Evolutionary conservation across 2,113 vertebrate genomes (phyloP), one percentile per base, ranked within the genome.

Genomic region (Talpa occidentalis): DNA sequence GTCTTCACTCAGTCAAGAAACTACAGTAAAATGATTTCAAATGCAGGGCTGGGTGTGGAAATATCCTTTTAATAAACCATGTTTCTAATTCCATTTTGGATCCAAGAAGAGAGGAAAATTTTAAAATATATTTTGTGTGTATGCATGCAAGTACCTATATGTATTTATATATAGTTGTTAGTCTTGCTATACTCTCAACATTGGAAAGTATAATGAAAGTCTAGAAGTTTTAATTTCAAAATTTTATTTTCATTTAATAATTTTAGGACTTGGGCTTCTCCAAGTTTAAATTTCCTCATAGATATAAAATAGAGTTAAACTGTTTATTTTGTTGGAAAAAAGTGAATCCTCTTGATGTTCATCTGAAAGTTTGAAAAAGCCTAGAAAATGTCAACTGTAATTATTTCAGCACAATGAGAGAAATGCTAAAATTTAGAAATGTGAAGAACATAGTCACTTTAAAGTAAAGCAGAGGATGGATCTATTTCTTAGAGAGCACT

Each of bases 361-460:
- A 82, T 56, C 74, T 76, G 64, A 83, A 88, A 82, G 35, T 83
- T 64, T 70, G 77, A 49, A 79, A 80, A 93, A 67, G 30, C n/a
- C 81, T 80, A 30, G 2, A 6, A 80, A 77, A 84, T 35, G 26
- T 60, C 79, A 83, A 28, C 5, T 80, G 6, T 74, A 44, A 19
- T 40, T 40, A 83, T 49, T 91, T 64, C 54, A 22, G 24, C 56
- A 15, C 47, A 74, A 6, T 40, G 30, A 66, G 26, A 84, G 32
- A 91, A 59, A 85, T 12, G 22, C 26, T 28, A 40, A 21, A 11
- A 40, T 66, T 88, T 88, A 82, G 37, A 93, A 92, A 69, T 4
- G 2, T 52, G 37, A 94, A 72, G 21, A 37, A 74, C 2, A 24
- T 9, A n/a, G 10, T 69, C 42, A 28, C 9, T 88, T 80, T 35